phyloP scores from a whole-genome alignment of 2,113 vertebrate genomes.

The Dicrurus megarhynchus region DNA sequence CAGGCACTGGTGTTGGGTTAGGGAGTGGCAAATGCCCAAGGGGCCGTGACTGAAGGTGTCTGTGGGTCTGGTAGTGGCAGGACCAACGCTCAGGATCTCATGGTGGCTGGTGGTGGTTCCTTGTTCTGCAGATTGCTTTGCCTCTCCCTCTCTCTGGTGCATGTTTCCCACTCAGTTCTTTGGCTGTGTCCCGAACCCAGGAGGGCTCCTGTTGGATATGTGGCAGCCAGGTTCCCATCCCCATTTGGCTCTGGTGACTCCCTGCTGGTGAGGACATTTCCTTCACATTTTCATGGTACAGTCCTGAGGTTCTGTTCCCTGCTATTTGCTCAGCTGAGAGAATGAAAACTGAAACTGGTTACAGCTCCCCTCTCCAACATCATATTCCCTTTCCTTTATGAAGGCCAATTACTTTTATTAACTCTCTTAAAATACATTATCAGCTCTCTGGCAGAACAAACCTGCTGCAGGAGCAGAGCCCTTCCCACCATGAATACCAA shows the following conservation, averaged over 20 bases:
- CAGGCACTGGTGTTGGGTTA: fast-evolving
- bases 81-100: fast-evolving
- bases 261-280: fast-evolving
- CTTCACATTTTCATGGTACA: fast-evolving
- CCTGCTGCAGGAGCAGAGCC: not conserved
- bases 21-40: not conserved
- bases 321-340: not conserved
- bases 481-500: not conserved
- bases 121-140: not conserved
- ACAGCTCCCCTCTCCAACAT: not conserved
- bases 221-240: not conserved
- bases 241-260: not conserved
- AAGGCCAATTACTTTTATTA: slow-evolving; percentile 7
- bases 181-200: not conserved
- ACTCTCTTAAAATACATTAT: not conserved
- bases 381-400: not conserved
- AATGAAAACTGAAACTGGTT: not conserved
- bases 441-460: not conserved
- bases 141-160: not conserved
- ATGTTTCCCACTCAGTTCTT: fast-evolving
- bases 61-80: fast-evolving
- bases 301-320: not conserved
- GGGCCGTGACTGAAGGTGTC: fast-evolving
- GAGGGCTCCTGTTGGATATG: not conserved
- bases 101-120: not conserved